A percentile compares a stretch with the other conserved stretches of the same genome.
Evolutionary conservation across 2,888 invertebrate species (phyloP).

Genomic region (Axea sp.): DNA sequence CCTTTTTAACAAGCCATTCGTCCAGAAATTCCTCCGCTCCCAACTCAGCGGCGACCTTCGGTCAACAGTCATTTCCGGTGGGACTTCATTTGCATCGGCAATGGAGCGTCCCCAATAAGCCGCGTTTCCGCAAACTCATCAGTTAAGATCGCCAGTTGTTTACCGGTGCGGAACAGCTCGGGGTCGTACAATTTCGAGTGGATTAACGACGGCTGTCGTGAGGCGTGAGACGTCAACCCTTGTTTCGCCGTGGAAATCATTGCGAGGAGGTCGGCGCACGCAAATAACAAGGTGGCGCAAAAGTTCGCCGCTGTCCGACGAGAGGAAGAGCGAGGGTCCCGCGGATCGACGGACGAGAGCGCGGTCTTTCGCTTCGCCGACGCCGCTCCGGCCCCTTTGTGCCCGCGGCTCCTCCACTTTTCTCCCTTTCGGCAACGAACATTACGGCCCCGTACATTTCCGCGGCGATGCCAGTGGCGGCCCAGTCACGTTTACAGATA

Average conservation of each 20-base stretch:
- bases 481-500: conserved; percentile 71
- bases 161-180: conserved; percentile 37
- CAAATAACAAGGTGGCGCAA: conserved; percentile 72
- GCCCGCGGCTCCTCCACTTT: conserved; percentile 58
- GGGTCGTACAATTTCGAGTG: conserved; percentile 31
- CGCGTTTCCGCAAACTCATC: conserved; percentile 49
- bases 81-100: conserved; percentile 50
- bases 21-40: not conserved
- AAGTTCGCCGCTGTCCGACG: conserved; percentile 60
- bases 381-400: conserved; percentile 48
- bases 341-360: conserved; percentile 67
- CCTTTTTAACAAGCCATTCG: conserved; percentile 7
- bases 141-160: conserved; percentile 45
- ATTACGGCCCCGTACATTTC: conserved; percentile 73
- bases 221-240: conserved; percentile 30
- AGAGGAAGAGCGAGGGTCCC: conserved; percentile 56
- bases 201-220: conserved; percentile 35
- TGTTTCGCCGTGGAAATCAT: conserved; percentile 53
- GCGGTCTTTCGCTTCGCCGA: conserved; percentile 34
- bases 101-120: conserved; percentile 43
- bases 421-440: conserved; percentile 66
- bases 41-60: not conserved
- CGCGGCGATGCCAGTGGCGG: conserved; percentile 63
- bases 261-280: conserved; percentile 64
- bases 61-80: conserved; percentile 45